Base-by-base conservation (phyloP, 2,797 vertebrate species). In the Telmatherina bonti region DNA sequence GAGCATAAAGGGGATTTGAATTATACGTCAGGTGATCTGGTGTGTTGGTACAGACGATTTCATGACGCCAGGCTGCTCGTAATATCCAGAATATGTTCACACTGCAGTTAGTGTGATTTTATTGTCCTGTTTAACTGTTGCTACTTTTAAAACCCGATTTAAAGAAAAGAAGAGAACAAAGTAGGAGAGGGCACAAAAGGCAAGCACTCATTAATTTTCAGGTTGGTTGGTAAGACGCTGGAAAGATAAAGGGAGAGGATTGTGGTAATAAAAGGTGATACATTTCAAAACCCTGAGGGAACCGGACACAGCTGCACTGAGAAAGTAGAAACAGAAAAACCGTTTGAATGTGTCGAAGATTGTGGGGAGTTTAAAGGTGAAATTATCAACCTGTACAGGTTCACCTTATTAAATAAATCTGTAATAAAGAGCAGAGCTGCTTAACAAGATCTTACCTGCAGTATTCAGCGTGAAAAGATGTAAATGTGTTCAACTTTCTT, bases 201-300 rank as follows among this genome's bases (percentile, higher is more conserved):
- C 24, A 24, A 69, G 7, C 3, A 15, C 24, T 10, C 31, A 57
- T 60, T 72, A 29, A 67, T 65, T 67, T 76, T 4, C 20, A 27
- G 13, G 59, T 31, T 47, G 41, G 41, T 62, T 47, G 43, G 59
- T 51, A 20, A 61, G 59, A 62, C 20, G 35, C 51, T 7, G 15
- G 63, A 31, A 35, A 54, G 13, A 31, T 22, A 56, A 62, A 62
- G 62, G 60, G 60, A 55, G 26, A n/a, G 12, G 60, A 53, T 67
- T 55, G 66, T 65, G 29, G 55, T 78, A 72, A 83, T 75, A 81
- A 82, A 82, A 78, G 72, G 67, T 75, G 79, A 82, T 78, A 81
- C 67, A 76, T 83, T 76, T 82, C 56, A 36, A 66, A 62, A 45
- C 30, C 81, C 79, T 6, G 56, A 66, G 69, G 86, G 78, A 53